A percentile compares a stretch with the other conserved stretches of the same genome.
Evolutionary conservation across 2,113 vertebrate genomes (phyloP).

Genomic region (Pitta sordida): DNA sequence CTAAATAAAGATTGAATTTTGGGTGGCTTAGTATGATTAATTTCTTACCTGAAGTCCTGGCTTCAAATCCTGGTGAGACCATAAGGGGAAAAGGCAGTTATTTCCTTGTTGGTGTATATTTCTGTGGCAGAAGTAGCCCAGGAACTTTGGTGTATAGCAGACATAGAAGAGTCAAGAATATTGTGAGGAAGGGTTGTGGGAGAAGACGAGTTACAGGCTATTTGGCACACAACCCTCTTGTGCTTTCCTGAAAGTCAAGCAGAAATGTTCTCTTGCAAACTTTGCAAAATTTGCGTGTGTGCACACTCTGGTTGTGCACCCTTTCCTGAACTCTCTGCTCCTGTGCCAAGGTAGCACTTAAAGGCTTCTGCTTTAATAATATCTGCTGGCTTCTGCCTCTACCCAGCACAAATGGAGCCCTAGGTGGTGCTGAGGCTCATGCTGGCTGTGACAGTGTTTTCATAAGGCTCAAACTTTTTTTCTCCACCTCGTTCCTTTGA

Average conservation of each 20-base stretch:
- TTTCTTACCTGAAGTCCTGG: background rate
- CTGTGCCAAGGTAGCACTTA: background rate
- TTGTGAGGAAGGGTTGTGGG: background rate
- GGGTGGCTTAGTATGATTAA: background rate
- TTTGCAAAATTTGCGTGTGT: background rate
- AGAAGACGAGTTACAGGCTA: background rate
- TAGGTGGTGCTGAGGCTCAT: background rate
- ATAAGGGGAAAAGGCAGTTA: background rate
- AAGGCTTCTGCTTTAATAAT: background rate
- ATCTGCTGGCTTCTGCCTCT: background rate
- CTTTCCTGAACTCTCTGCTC: background rate
- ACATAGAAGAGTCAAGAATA: background rate
- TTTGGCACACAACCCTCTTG: background rate
- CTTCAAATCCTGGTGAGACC: background rate
- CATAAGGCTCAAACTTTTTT: constrained; percentile 52
- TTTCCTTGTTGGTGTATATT: background rate
- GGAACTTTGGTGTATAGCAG: background rate
- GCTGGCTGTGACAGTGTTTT: constrained; percentile 24
- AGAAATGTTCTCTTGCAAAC: background rate
- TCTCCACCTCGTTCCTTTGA: constrained; percentile 62
- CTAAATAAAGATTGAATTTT: constrained; percentile 14
- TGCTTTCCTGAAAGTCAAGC: background rate
- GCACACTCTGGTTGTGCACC: background rate
- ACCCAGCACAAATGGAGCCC: background rate
- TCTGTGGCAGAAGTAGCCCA: background rate